A percentile compares a stretch with the other conserved stretches of the same genome.
Evolutionary conservation across 2,888 invertebrate genomes (phyloP).

Genomic region (Mimachlamys varia): DNA sequence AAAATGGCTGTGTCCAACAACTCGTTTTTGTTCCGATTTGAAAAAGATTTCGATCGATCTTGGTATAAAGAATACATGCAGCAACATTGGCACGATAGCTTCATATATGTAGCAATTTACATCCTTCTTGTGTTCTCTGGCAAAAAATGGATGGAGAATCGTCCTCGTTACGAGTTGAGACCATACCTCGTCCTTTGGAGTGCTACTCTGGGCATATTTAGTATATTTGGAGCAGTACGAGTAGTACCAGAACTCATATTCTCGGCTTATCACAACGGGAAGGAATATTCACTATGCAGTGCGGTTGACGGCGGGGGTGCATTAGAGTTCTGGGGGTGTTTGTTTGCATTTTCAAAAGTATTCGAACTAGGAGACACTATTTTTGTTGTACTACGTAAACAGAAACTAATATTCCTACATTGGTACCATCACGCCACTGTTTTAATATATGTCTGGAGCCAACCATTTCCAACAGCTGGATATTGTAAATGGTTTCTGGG

Average conservation of each 20-base stretch:
- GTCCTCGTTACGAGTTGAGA: constrained; percentile 93
- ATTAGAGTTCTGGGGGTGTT: constrained; percentile 98
- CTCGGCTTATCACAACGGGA: constrained; percentile 93
- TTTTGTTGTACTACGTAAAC: constrained; percentile 82
- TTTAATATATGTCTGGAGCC: constrained; percentile 82
- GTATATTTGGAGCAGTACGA: constrained; percentile 92
- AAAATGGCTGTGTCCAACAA: constrained; percentile 64
- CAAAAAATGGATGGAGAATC: constrained; percentile 95
- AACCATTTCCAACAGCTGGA: constrained; percentile 77
- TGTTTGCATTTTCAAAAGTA: constrained; percentile 97
- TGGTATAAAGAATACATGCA: constrained; percentile 96
- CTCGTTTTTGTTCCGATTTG: constrained; percentile 93
- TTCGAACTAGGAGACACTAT: constrained; percentile 90
- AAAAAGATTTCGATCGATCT: constrained; percentile 95
- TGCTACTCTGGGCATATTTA: constrained; percentile 94
- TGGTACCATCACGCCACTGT: constrained; percentile 84
- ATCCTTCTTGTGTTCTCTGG: constrained; percentile 97
- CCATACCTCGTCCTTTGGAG: constrained; percentile 96
- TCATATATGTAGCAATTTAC: constrained; percentile 89
- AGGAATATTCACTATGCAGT: constrained; percentile 97
- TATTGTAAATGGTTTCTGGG: constrained; percentile 81
- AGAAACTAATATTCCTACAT: constrained; percentile 83
- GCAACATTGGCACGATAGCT: constrained; percentile 96
- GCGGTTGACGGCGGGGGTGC: constrained; percentile 83
- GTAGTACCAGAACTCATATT: constrained; percentile 96